These are phyloP conservation scores for Alauda arvensis DNA, from an alignment of 2,797 vertebrate species.

Conservation along the genomic window DNA sequence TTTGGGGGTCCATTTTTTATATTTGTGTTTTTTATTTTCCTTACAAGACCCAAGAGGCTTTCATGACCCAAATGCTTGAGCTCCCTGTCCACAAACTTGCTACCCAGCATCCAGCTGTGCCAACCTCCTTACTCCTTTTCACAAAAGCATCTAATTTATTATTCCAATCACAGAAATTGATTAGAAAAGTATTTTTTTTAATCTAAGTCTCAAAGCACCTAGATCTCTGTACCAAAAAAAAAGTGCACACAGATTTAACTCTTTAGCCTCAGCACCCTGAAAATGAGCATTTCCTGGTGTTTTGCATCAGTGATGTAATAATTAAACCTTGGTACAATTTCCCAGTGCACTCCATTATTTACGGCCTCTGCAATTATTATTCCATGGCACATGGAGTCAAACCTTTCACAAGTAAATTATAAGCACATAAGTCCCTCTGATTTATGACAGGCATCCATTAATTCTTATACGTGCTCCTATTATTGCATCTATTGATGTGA, in stretches of 20 bases:
- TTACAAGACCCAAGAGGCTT: background rate
- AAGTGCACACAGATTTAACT: background rate
- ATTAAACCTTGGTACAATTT: background rate
- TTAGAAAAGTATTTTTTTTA: background rate
- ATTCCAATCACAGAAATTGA: background rate
- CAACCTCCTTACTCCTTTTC: background rate
- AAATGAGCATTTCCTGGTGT: background rate
- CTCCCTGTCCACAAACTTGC: background rate
- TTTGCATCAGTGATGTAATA: background rate
- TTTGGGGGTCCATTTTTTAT: background rate
- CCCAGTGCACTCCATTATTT: background rate
- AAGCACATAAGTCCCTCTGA: background rate
- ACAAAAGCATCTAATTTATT: background rate
- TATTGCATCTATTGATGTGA: background rate
- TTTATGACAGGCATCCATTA: background rate
- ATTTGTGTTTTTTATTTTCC: background rate
- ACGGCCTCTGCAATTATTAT: background rate
- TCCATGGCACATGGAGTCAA: background rate
- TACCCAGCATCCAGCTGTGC: background rate
- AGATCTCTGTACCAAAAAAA: background rate
- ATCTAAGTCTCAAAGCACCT: background rate
- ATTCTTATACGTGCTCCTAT: background rate
- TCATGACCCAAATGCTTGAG: background rate
- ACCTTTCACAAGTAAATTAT: slow-evolving; percentile 9
- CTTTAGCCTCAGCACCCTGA: background rate